Evolutionary conservation across 2,888 invertebrate species (phyloP), one percentile per base, ranked within the genome.

Genomic region (Thereva unica): DNA sequence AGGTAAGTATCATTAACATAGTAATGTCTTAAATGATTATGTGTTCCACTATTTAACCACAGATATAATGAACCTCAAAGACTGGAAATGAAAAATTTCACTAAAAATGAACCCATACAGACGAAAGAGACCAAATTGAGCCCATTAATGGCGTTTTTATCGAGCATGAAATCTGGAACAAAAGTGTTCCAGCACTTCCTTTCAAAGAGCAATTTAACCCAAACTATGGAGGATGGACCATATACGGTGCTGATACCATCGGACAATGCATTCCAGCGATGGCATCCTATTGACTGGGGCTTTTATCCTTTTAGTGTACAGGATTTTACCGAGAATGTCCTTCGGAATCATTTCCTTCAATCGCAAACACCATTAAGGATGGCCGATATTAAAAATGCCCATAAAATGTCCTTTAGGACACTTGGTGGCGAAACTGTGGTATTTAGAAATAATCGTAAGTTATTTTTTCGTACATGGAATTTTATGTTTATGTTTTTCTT

Each of bases 201-300:
- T 69, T 83, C 84, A 40, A 82, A 85, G 75, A 86, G 86, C 70
- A 86, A 86, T 77, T 84, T 87, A 55, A 85, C 85, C 53, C 82
- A 83, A 74, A 80, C 86, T 71, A 82, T 82, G 75, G 84, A 85
- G 74, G 79, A 80, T 69, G 77, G 82, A 12, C 81, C 83, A 64
- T 87, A 86, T 74, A 87, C 86, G 41, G 85, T 87, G 9, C 83
- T 87, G 69, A 84, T 87, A 70, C 87, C 87, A 63, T 85, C 85
- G 65, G 87, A 87, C 76, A 84, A 85, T 76, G 87, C 87, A 67
- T 87, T 87, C 75, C 87, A 87, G 75, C 80, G 86, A 70, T 87
- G 87, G 86, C 87, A 87, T 77, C 87, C 87, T 65, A 87, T 87
- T 72, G 87, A 87, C 77, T 87, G 87, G 87, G 87, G 87, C 53